These are phyloP conservation scores for Chymomyza amoena DNA, from an alignment of 2,888 invertebrate species.

Conservation along the genomic window DNA sequence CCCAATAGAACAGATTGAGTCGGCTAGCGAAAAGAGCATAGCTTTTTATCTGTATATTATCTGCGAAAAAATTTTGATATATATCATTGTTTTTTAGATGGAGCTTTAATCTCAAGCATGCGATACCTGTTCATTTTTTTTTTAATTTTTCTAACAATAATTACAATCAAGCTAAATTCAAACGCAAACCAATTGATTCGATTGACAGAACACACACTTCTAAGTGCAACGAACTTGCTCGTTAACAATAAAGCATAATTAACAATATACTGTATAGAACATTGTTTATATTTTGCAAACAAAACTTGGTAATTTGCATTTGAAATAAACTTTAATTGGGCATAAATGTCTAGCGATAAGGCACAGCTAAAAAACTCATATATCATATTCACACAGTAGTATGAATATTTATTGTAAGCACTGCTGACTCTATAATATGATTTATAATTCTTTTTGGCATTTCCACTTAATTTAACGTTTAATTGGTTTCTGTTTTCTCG, in stretches of 20 bases:
- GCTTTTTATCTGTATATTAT: no score
- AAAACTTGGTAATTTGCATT: neutral
- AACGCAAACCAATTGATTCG: neutral
- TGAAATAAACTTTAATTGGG: neutral
- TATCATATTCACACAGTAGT: neutral
- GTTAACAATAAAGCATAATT: neutral
- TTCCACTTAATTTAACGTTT: neutral
- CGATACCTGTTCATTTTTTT: no score
- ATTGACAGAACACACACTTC: neutral
- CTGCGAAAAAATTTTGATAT: no score
- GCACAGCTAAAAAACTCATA: neutral
- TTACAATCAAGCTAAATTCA: neutral
- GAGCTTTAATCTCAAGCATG: no score
- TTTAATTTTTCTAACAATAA: no score
- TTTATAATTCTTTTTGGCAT: neutral
- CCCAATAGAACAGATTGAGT: no score
- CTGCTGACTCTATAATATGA: neutral
- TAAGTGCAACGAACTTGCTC: neutral
- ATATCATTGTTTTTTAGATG: no score
- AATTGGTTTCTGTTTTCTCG: constrained; percentile 2
- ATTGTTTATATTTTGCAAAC: neutral
- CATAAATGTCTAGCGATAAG: neutral
- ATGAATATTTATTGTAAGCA: neutral
- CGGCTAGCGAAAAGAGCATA: no score
- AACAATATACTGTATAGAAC: neutral